phyloP scores from a whole-genome alignment of 2,797 vertebrate species.

The Steatocranus sp. region DNA sequence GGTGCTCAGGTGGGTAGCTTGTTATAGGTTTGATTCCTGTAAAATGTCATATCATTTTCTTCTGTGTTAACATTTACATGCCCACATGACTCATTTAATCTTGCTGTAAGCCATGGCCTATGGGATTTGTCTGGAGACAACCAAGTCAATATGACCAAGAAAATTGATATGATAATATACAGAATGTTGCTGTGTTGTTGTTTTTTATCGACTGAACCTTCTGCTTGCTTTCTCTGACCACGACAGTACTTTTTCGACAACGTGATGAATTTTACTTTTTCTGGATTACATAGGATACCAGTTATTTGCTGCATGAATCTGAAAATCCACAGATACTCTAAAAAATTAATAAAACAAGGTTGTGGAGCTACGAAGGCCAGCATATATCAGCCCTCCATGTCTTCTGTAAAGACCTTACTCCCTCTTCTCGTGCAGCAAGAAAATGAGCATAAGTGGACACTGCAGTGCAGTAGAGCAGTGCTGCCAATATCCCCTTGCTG shows the following conservation, averaged over 20 bases:
- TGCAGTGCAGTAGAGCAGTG: neutral
- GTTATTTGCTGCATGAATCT: slow-evolving; percentile 51
- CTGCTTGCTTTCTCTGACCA: slow-evolving; percentile 28
- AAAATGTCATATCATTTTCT: slow-evolving; percentile 47
- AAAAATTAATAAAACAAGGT: slow-evolving; percentile 44
- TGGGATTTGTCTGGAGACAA: neutral
- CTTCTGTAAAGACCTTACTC: neutral
- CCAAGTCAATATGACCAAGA: neutral
- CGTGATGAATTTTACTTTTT: slow-evolving; percentile 7
- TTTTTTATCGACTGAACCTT: slow-evolving; percentile 7
- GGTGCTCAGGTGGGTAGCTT: slow-evolving; percentile 34
- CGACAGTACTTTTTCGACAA: slow-evolving; percentile 27
- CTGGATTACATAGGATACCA: slow-evolving; percentile 18
- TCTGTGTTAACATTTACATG: slow-evolving; percentile 11
- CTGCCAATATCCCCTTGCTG: neutral
- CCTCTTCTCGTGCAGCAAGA: neutral
- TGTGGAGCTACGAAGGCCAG: slow-evolving; percentile 1
- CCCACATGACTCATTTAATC: slow-evolving; percentile 1
- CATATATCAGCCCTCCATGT: slow-evolving; percentile 16
- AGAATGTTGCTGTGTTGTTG: neutral
- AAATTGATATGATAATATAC: neutral
- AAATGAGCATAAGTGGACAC: neutral
- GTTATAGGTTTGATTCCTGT: slow-evolving; percentile 38
- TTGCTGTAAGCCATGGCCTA: neutral
- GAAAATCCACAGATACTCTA: slow-evolving; percentile 41